These are phyloP conservation scores for Caerostris extrusa DNA, from an alignment of 1,140 invertebrate species.

Conservation along the genomic window DNA sequence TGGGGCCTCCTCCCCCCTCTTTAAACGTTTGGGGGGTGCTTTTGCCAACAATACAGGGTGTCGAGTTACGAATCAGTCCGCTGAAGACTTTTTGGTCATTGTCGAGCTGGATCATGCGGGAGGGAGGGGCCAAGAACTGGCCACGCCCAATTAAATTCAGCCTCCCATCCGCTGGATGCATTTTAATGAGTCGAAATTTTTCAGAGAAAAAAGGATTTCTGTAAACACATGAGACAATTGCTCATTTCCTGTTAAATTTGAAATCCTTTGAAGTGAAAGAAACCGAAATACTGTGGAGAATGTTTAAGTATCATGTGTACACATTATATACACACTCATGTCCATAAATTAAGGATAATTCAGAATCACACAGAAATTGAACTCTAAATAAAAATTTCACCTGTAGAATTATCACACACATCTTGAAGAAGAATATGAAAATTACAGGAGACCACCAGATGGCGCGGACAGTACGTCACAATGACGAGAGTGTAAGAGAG, in stretches of 20 bases:
- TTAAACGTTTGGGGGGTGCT: slow-evolving; percentile 21
- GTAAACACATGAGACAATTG: not conserved
- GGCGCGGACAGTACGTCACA: no score
- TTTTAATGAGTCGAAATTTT: not conserved
- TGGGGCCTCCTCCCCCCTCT: not conserved
- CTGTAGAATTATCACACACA: no score
- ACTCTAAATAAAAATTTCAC: no score
- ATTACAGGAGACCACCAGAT: no score
- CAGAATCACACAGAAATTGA: no score
- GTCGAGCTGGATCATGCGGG: not conserved
- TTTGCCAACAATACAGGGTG: not conserved
- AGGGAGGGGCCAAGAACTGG: not conserved
- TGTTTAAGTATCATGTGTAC: not conserved
- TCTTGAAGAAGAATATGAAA: no score
- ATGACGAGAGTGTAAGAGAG: no score
- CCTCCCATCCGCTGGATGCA: not conserved
- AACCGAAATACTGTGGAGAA: not conserved
- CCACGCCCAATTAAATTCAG: not conserved
- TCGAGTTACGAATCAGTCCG: slow-evolving; percentile 30
- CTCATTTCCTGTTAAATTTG: not conserved
- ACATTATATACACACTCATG: not conserved
- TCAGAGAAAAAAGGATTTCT: not conserved
- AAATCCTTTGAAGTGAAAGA: not conserved
- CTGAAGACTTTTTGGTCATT: not conserved
- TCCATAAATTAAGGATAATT: not conserved